Percentiles rank a stretch among this genome's conserved stretches.
Conservation (phyloP, 2,797 vertebrate species). For the Semaprochilodus insignis region DNA sequence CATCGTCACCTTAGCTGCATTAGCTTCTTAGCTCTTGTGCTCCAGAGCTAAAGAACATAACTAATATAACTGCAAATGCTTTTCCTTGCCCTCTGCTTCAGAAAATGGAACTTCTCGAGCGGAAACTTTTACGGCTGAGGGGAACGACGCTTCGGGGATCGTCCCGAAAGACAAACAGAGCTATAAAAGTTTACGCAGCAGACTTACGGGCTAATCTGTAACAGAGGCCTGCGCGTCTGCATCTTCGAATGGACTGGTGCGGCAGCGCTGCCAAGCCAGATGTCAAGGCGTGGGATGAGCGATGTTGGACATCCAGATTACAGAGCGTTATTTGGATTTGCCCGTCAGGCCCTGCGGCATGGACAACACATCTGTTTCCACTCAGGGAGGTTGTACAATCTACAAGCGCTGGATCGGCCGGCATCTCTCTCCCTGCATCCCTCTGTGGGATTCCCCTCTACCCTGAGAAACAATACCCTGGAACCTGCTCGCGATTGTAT, state of each 20-base stretch:
- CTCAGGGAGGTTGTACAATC: slow-evolving; percentile 62
- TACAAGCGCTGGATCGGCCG: slow-evolving; percentile 53
- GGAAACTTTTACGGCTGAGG: slow-evolving; percentile 39
- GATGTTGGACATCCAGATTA: slow-evolving; percentile 64
- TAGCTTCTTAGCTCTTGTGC: background rate
- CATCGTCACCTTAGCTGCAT: background rate
- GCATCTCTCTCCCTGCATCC: slow-evolving; percentile 52
- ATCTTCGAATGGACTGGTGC: slow-evolving; percentile 19
- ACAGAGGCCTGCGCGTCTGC: slow-evolving; percentile 35
- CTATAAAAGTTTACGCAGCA: slow-evolving; percentile 53
- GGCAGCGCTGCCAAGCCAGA: slow-evolving; percentile 59
- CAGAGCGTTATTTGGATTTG: slow-evolving; percentile 61
- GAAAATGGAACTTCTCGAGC: slow-evolving; percentile 38
- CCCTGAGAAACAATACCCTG: slow-evolving; percentile 59
- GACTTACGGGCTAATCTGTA: slow-evolving; percentile 55
- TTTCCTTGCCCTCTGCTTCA: background rate
- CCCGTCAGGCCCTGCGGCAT: slow-evolving; percentile 51
- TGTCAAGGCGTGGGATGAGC: slow-evolving; percentile 56
- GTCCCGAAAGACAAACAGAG: slow-evolving; percentile 50
- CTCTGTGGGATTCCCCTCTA: slow-evolving; percentile 48
- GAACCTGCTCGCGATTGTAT: slow-evolving; percentile 51
- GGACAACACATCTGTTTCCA: slow-evolving; percentile 65
- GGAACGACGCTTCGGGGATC: slow-evolving; percentile 41
- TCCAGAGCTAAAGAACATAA: background rate
- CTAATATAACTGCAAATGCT: no score